These are phyloP conservation scores for Gopherus evgoodei DNA, from an alignment of 2,113 vertebrate species.

Conservation along the genomic window DNA sequence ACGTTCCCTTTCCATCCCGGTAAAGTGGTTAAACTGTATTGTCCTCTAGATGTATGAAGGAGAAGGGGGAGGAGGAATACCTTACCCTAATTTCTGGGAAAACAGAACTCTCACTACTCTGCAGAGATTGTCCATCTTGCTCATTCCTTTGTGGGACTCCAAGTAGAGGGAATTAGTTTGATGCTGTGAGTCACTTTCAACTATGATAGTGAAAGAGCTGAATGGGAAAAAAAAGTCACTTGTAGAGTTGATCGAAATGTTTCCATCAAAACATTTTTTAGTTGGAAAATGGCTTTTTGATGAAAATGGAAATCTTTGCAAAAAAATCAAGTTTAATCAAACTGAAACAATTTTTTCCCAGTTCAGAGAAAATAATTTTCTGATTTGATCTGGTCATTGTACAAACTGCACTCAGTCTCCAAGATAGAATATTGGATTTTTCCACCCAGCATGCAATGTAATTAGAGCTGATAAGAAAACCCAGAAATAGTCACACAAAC, in stretches of 20 bases:
- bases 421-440: neutral
- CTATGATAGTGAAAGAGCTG: neutral
- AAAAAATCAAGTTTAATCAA: neutral
- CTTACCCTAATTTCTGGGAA: neutral
- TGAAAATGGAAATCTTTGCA: neutral
- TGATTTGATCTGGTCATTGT: neutral
- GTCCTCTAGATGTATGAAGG: neutral
- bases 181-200: neutral
- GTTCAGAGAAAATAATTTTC: neutral
- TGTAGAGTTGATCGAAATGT: neutral
- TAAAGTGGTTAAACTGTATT: neutral
- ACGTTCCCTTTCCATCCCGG: neutral
- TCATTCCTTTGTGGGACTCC: conserved; percentile 16
- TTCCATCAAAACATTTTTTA: neutral
- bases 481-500: neutral
- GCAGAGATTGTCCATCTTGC: neutral
- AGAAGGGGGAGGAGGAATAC: neutral
- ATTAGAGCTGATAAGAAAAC: neutral
- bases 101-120: neutral
- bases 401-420: neutral
- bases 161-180: neutral
- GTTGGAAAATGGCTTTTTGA: neutral
- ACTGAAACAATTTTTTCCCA: neutral
- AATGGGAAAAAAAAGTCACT: neutral
- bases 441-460: neutral